Evolutionary conservation across 2,797 vertebrate genomes (phyloP), one percentile per base, ranked within the genome.

Genomic region (Bovichtus variegatus): DNA sequence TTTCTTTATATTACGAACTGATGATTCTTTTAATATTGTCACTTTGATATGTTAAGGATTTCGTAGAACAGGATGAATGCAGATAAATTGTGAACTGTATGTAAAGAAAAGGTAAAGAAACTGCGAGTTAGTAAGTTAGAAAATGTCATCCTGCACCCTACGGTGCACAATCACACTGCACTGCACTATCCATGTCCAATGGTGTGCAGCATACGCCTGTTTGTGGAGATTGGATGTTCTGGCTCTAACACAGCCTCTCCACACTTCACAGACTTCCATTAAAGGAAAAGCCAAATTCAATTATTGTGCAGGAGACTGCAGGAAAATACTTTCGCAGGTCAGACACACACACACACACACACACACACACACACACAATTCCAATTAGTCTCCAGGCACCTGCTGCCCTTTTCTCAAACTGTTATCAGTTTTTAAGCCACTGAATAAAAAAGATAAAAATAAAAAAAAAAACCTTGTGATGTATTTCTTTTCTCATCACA

Each of bases 261-360:
- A 92, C 92, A 92, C 91, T 86, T 80, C 89, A 93, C 90, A 81
- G 83, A 93, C 44, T 93, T 93, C 87, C 80, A 90, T 94, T 93
- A 93, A 80, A 82, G 54, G 47, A 81, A 85, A 87, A 74, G 72
- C 61, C 69, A 87, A 88, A 92, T 93, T 92, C 92, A 93, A 94
- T 94, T 92, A 94, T 80, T 80, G 80, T 62, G 49, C 43, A 3
- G 2, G 71, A 66, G 76, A 80, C 72, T 74, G 71, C 61, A 53
- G 78, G 62, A 71, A 78, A 75, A 79, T 21, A 54, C 66, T 81
- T 27, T 67, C 55, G 75, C 74, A 58, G 44, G 8, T 57, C 47
- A 65, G 57, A 41, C 55, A 53, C 66, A 44, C 58, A 21, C 61
- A 70, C 71, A 27, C 65, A 43, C 77, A 54, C 49, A 55, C 60